These are phyloP conservation scores for Melanophora roralis DNA, from an alignment of 2,888 invertebrate genomes.

Conservation along the genomic window DNA sequence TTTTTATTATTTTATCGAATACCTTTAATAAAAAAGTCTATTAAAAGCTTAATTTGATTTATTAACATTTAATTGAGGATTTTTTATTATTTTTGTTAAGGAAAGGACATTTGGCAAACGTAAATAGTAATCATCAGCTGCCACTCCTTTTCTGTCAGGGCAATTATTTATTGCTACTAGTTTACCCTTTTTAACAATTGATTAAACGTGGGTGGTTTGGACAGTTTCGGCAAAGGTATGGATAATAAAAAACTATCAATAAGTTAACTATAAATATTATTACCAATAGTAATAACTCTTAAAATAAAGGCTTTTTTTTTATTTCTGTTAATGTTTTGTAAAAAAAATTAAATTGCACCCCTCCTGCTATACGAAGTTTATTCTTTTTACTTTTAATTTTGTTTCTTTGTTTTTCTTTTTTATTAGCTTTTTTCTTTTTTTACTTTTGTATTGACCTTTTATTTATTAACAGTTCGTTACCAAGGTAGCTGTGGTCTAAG, in stretches of 20 bases:
- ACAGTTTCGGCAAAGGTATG: too few relatives aligned
- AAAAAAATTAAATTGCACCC: too few relatives aligned
- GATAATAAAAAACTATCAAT: too few relatives aligned
- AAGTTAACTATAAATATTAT: too few relatives aligned
- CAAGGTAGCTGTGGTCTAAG: not conserved
- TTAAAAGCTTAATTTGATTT: not conserved
- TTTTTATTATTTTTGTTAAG: conserved; percentile 27
- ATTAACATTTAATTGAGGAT: conserved; percentile 55
- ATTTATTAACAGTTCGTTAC: not conserved
- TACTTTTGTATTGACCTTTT: conserved; percentile 17
- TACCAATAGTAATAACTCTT: too few relatives aligned
- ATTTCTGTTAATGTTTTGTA: too few relatives aligned
- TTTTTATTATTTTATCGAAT: not conserved
- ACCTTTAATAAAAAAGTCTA: not conserved
- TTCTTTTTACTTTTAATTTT: not conserved
- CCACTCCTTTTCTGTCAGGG: too few relatives aligned
- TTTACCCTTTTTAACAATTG: too few relatives aligned
- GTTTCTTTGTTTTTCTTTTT: not conserved
- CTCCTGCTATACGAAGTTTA: too few relatives aligned
- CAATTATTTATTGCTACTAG: too few relatives aligned
- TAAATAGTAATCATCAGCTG: not conserved
- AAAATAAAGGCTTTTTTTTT: too few relatives aligned
- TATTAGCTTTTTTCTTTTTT: not conserved
- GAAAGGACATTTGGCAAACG: not conserved
- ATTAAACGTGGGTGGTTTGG: too few relatives aligned